These are phyloP conservation scores for Sturnus vulgaris DNA, from an alignment of 2,113 vertebrate species.

Conservation along the genomic window DNA sequence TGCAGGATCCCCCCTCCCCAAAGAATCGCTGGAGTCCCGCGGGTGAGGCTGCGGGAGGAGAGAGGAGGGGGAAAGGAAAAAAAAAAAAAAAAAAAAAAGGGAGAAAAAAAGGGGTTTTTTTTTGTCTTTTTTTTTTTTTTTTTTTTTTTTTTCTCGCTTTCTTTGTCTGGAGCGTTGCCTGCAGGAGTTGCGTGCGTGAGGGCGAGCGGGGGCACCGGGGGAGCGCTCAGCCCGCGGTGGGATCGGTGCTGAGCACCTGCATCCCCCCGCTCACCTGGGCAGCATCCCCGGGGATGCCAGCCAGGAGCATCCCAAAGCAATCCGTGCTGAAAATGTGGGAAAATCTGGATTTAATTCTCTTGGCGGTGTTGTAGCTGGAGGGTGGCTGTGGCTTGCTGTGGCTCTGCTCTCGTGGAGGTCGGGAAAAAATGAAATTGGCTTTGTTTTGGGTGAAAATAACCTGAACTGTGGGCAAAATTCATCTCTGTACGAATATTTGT, in stretches of 20 bases:
- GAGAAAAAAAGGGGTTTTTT: no score
- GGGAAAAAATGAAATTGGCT: not conserved
- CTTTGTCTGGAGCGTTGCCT: conserved; percentile 58
- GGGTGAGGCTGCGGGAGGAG: not conserved
- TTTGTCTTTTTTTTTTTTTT: no score
- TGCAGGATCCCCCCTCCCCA: not conserved
- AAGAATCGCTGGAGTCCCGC: conserved; percentile 2
- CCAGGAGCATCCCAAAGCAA: not conserved
- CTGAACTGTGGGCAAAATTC: not conserved
- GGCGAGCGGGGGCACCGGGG: not conserved
- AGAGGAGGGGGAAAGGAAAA: not conserved
- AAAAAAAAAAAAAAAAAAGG: no score
- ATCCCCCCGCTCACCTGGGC: not conserved
- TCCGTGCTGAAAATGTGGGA: rapidly evolving
- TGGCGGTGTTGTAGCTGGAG: not conserved
- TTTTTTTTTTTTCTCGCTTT: not conserved
- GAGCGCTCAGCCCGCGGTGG: not conserved
- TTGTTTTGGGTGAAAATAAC: not conserved
- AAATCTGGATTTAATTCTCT: rapidly evolving
- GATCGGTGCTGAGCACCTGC: not conserved
- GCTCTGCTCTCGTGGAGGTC: not conserved
- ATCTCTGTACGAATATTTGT: rapidly evolving
- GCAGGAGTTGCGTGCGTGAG: conserved; percentile 1
- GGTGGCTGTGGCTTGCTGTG: not conserved
- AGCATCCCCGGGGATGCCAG: not conserved